Conservation (phyloP, 2,888 invertebrate genomes). For the Eristalis arbustorum region DNA sequence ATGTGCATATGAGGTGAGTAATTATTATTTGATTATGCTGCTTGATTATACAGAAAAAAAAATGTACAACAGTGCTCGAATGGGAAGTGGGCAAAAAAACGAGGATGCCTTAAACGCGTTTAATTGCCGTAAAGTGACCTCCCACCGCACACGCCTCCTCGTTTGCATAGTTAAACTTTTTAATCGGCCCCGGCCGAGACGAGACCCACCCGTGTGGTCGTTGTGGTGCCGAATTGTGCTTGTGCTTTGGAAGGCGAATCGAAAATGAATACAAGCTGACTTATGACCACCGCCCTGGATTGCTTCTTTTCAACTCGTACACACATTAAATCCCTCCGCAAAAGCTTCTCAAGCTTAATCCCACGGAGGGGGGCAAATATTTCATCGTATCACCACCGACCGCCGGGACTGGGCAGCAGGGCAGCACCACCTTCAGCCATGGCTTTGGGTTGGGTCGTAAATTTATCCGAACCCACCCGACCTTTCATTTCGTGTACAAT, state of each 20-base stretch:
- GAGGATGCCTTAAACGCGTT: conserved; percentile 20
- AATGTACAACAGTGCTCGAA: background rate
- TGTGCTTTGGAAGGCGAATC: background rate
- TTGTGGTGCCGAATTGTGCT: background rate
- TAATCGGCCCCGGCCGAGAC: background rate
- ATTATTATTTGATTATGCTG: conserved; percentile 59
- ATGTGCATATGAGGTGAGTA: conserved; percentile 45
- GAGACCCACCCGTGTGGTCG: background rate
- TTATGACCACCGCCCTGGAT: background rate
- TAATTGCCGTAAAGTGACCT: conserved; percentile 43
- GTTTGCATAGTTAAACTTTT: conserved; percentile 28
- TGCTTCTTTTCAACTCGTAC: background rate
- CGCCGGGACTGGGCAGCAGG: background rate
- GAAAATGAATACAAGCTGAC: conserved; percentile 2
- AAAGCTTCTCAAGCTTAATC: conserved; percentile 62
- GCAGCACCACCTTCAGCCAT: conserved; percentile 5
- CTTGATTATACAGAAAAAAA: conserved; percentile 25
- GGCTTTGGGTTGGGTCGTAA: conserved; percentile 26
- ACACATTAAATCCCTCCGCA: conserved; percentile 34
- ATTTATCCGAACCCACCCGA: conserved; percentile 39
- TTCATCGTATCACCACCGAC: conserved; percentile 44
- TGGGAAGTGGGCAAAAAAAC: conserved; percentile 4
- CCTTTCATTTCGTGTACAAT: conserved; percentile 66
- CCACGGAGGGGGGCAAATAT: conserved; percentile 36
- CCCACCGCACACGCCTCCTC: background rate